These are phyloP conservation scores for Tribolium madens DNA, from an alignment of 1,140 invertebrate species.

Conservation along the genomic window DNA sequence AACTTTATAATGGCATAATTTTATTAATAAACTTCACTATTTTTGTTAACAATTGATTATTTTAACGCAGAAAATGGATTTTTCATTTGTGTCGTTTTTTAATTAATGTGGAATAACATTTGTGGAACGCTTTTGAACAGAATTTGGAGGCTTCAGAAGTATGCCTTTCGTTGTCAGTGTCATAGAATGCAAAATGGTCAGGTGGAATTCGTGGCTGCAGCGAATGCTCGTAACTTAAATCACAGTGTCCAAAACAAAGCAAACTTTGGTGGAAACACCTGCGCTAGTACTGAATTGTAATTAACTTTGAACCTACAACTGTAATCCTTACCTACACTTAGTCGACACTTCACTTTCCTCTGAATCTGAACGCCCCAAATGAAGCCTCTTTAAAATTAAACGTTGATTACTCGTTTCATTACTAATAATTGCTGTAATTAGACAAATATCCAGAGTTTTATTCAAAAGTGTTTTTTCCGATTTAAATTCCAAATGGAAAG, in stretches of 20 bases:
- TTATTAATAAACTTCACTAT: neutral
- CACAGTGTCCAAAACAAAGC: conserved; percentile 29
- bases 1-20: no score
- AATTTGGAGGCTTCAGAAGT: neutral
- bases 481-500: conserved; percentile 1
- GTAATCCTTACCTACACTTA: conserved; percentile 40
- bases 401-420: conserved; percentile 12
- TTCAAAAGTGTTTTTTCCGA: neutral
- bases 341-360: conserved; percentile 24
- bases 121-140: neutral
- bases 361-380: conserved; percentile 6
- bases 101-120: neutral
- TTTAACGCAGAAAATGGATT: no score
- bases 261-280: conserved; percentile 30
- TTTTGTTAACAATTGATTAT: neutral
- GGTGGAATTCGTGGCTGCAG: conserved; percentile 1
- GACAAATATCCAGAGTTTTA: neutral
- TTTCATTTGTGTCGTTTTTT: no score
- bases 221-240: neutral
- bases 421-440: conserved; percentile 12
- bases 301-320: conserved; percentile 30
- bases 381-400: conserved; percentile 1
- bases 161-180: neutral
- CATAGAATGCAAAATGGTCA: neutral
- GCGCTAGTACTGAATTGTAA: conserved; percentile 26